Base-by-base conservation (phyloP, 2,797 vertebrate genomes). In the Micromesistius poutassou region DNA sequence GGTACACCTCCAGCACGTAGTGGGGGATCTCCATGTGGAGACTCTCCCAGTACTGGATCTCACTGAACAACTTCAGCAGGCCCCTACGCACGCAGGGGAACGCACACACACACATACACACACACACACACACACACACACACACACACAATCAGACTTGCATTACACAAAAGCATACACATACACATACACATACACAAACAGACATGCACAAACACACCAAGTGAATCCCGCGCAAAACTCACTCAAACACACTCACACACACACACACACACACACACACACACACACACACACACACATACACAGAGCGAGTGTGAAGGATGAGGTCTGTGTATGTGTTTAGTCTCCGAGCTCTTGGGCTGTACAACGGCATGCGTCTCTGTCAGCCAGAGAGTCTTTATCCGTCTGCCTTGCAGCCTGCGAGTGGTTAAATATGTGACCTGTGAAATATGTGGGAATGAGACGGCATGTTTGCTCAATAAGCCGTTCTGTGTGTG, bases 21-120 rank as follows among this genome's bases (percentile, higher is more conserved):
- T 94, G 95, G 0, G 96, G 96, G 1, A 94, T 92, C 88, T 97
- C 96, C 42, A 94, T 95, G 25, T 89, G 91, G 25, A 95, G 89
- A 30, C 87, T 89, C n/a, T 96, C 94, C 97, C 96, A 97, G 89
- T 94, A 96, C 62, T 94, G 84, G 50, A 96, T 93, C 89, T 97
- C 96, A 85, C 89, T 90, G 81, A 97, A 95, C 77, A 96, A 83
- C 71, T 90, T 91, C 82, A 95, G 84, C 46, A 97, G 86, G 73
- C 88, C 74, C 81, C 97, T 98, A 70, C 31, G 42, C 55, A 70
- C 31, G 42, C 55, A 68, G 25, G 36, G 35, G 3, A 55, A 62
- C 55, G 25, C 55, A 62, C 55, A 62, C 46, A 50, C 46, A 50
- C 46, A 50, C 46, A 81, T 12, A 38, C 36, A 40, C 72, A 73